A percentile compares a stretch with the other conserved stretches of the same genome.
These are phyloP conservation scores for Phortica okadai DNA, from an alignment of 2,888 invertebrate genomes.

Conservation along the genomic window DNA sequence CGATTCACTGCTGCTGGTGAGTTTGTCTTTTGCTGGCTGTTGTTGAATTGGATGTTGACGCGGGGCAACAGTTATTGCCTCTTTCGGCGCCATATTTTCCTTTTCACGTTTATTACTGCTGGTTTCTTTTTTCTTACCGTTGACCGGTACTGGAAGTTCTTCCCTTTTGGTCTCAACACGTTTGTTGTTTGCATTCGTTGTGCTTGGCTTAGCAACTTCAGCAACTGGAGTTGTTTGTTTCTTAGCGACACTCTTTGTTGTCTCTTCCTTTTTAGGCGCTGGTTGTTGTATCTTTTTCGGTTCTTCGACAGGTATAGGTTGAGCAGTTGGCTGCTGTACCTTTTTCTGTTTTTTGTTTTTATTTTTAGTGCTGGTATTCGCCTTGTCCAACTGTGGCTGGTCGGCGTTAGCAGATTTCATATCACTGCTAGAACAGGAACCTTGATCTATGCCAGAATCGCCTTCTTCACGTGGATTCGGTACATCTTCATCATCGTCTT, in stretches of 20 bases:
- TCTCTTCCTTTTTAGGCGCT: slow-evolving; percentile 45
- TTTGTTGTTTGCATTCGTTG: not conserved
- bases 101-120: slow-evolving; percentile 73
- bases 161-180: slow-evolving; percentile 26
- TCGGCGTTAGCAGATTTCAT: slow-evolving; percentile 81
- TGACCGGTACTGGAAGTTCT: slow-evolving; percentile 35
- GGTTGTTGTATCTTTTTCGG: slow-evolving; percentile 42
- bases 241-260: slow-evolving; percentile 45
- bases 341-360: slow-evolving; percentile 59
- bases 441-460: slow-evolving; percentile 93
- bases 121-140: slow-evolving; percentile 56
- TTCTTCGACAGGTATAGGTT: slow-evolving; percentile 42
- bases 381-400: slow-evolving; percentile 57
- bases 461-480: slow-evolving; percentile 84
- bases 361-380: slow-evolving; percentile 58
- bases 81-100: slow-evolving; percentile 74
- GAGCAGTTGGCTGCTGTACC: slow-evolving; percentile 27
- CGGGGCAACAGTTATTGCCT: slow-evolving; percentile 46
- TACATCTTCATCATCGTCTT: slow-evolving; percentile 78
- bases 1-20: slow-evolving; percentile 52
- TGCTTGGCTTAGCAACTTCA: slow-evolving; percentile 27
- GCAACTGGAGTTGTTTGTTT: slow-evolving; percentile 27
- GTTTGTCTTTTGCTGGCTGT: slow-evolving; percentile 32
- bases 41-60: slow-evolving; percentile 43
- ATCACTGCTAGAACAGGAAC: slow-evolving; percentile 91